These are phyloP conservation scores for Drosophila vallismaia DNA, from an alignment of 2,888 invertebrate species.

Conservation along the genomic window DNA sequence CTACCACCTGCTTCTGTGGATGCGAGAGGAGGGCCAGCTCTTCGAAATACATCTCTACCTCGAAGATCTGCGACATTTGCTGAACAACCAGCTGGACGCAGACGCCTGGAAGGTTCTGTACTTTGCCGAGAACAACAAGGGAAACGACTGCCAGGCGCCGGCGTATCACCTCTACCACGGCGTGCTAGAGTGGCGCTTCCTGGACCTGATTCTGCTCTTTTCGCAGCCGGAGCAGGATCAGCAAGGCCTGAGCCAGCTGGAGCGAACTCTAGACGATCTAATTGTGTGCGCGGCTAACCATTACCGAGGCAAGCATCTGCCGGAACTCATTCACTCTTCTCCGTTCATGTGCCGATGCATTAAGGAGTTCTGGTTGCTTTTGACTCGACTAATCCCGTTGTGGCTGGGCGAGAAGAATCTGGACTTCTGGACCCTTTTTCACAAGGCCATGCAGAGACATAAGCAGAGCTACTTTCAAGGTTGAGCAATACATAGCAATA, in stretches of 20 bases:
- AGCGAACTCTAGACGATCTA: conserved; percentile 71
- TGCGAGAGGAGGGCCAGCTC: conserved; percentile 45
- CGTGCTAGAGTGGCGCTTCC: conserved; percentile 82
- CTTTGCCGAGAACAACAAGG: conserved; percentile 77
- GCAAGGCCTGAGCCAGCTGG: conserved; percentile 59
- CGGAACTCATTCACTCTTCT: conserved; percentile 84
- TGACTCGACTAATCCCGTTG: conserved; percentile 84
- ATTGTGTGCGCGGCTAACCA: conserved; percentile 68
- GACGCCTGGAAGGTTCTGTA: conserved; percentile 75
- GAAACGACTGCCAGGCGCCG: conserved; percentile 80
- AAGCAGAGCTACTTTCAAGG: conserved; percentile 53
- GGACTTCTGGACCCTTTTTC: conserved; percentile 85
- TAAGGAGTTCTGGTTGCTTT: conserved; percentile 86
- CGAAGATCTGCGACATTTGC: conserved; percentile 62
- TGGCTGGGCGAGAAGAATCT: conserved; percentile 47
- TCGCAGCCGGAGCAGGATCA: not conserved
- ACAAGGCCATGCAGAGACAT: conserved; percentile 78
- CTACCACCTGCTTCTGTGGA: conserved; percentile 68
- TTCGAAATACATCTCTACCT: conserved; percentile 45
- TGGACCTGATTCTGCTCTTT: conserved; percentile 59
- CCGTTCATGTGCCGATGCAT: conserved; percentile 86
- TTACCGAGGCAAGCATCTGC: conserved; percentile 80
- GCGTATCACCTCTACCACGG: conserved; percentile 83
- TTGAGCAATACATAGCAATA: conserved; percentile 12
- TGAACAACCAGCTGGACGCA: conserved; percentile 68